Conservation (phyloP, 92 coral and sea anemone species). For the Zoanthus solanderi region DNA sequence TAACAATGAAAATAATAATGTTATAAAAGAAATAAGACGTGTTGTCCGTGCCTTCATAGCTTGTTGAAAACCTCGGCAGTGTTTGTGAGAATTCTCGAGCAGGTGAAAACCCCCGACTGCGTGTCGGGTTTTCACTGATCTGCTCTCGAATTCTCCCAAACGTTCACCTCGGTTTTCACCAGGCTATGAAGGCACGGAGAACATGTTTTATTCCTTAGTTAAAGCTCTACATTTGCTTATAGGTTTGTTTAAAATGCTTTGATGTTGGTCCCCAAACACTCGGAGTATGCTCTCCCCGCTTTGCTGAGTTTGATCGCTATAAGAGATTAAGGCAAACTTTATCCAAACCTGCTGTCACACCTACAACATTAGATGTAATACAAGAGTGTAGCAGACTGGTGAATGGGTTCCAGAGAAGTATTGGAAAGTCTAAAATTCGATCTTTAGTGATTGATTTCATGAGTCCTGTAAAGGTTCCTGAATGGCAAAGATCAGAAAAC, state of each 20-base stretch:
- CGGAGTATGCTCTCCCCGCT: slow-evolving; percentile 65
- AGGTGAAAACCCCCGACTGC: too few relatives aligned
- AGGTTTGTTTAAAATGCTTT: slow-evolving; percentile 94
- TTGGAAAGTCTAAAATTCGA: slow-evolving; percentile 75
- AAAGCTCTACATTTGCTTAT: not conserved
- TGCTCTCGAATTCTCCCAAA: too few relatives aligned
- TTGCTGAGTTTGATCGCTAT: slow-evolving; percentile 48
- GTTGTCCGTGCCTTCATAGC: too few relatives aligned
- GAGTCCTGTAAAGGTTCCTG: slow-evolving; percentile 85
- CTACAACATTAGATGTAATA: slow-evolving; percentile 33
- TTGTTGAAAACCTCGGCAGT: too few relatives aligned
- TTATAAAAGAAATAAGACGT: too few relatives aligned
- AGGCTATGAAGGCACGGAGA: too few relatives aligned
- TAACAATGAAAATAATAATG: too few relatives aligned
- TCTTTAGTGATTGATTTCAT: slow-evolving; percentile 76
- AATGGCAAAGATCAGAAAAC: slow-evolving; percentile 91
- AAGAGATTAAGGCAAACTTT: slow-evolving; percentile 28
- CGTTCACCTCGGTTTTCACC: too few relatives aligned
- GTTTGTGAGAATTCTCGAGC: too few relatives aligned
- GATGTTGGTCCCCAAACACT: slow-evolving; percentile 91
- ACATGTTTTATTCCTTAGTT: too few relatives aligned
- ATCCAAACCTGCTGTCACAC: slow-evolving; percentile 3
- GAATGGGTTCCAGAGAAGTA: slow-evolving; percentile 71
- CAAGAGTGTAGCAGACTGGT: slow-evolving; percentile 81
- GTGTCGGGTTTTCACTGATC: too few relatives aligned